These are phyloP conservation scores for Siphlonurus alternatus DNA, from an alignment of 2,888 invertebrate species.

Conservation along the genomic window DNA sequence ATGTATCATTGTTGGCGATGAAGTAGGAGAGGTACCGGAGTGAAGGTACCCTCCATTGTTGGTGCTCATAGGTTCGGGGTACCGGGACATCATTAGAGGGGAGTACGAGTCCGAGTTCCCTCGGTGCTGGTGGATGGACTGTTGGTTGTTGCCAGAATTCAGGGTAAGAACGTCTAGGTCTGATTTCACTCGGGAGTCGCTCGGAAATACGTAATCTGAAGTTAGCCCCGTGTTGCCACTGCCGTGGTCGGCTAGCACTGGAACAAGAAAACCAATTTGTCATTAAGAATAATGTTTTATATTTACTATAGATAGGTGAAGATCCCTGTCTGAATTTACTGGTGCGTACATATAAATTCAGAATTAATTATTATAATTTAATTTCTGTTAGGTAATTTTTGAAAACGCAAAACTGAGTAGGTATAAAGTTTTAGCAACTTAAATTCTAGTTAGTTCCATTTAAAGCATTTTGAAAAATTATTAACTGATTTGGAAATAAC, in stretches of 20 bases:
- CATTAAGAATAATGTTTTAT: no score
- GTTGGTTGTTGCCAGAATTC: background rate
- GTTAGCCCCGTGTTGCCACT: background rate
- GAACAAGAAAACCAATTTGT: background rate
- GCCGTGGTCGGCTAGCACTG: background rate
- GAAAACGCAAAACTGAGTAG: no score
- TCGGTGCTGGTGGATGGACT: background rate
- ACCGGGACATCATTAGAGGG: background rate
- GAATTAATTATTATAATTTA: no score
- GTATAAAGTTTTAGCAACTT: no score
- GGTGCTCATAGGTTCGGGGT: background rate
- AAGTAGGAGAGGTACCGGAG: background rate
- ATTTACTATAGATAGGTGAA: no score
- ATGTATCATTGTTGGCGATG: background rate
- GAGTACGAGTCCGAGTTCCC: background rate
- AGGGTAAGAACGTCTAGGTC: background rate
- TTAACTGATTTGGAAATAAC: no score
- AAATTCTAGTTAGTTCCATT: no score
- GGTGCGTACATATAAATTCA: no score
- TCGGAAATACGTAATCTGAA: background rate
- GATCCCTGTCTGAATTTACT: no score
- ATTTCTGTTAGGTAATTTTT: no score
- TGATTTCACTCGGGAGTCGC: slow-evolving; percentile 2
- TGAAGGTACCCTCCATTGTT: background rate
- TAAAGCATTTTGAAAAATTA: no score